Evolutionary conservation across 2,797 vertebrate species (phyloP).

Genomic region (Phoeniculus purpureus): DNA sequence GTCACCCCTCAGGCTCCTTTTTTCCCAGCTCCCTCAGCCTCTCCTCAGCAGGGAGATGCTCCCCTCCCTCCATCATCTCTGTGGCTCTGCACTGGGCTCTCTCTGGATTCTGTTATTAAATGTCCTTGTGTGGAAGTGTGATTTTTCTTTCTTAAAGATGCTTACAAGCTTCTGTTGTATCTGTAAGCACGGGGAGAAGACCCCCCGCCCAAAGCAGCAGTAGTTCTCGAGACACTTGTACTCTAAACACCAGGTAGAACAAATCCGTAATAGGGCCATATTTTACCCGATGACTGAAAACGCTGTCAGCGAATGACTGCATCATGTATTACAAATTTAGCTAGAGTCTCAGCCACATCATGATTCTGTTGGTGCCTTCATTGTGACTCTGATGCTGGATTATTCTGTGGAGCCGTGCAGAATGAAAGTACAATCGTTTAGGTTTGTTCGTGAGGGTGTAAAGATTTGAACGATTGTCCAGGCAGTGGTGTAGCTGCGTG

Average conservation of each 20-base stretch:
- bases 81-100: too few species aligned
- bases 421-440: neutral
- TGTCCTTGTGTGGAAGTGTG: neutral
- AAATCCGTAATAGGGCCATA: neutral
- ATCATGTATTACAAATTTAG: neutral
- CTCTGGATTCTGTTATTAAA: neutral
- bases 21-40: too few species aligned
- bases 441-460: neutral
- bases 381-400: neutral
- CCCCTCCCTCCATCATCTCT: too few species aligned
- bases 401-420: constrained; percentile 24
- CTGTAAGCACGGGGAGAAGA: neutral
- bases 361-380: neutral
- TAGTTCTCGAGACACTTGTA: accelerated
- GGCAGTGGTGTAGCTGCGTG: neutral
- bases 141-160: neutral
- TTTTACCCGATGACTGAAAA: neutral
- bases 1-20: too few species aligned
- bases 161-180: neutral
- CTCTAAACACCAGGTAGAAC: neutral
- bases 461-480: neutral
- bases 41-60: too few species aligned
- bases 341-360: neutral
- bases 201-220: neutral
- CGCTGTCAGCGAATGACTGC: neutral